Base-by-base conservation (phyloP, 2,888 invertebrate genomes). In the Calephelis perditalis region DNA sequence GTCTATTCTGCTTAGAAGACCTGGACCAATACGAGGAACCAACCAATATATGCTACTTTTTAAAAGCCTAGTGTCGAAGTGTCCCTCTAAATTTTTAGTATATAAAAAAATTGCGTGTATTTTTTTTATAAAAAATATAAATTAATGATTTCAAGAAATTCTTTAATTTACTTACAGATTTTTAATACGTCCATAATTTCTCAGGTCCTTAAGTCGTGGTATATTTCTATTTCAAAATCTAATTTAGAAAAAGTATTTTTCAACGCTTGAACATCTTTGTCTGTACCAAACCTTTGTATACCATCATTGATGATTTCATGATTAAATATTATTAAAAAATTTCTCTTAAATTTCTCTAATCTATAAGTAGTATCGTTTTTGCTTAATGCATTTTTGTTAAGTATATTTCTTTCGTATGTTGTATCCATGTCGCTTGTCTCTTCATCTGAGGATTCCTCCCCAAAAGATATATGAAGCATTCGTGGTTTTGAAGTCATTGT, bases 321-420 rank as follows among this genome's bases (percentile, higher is more conserved):
- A 69, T 84, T 83, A 49, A 84, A 79, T 58, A 84, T 81, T 7
- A 84, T 63, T 44, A 84, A 57, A 7, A 69, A 72, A 58, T 84
- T 77, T 62, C 79, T 80, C 10, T 76, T 70, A 71, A 80, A 84
- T 1, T 61, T 78, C 63, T 84, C 83, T 56, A 84, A 64, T 70
- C 79, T 73, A 56, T 84, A 84, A 0, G 84, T 82, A 0, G 63
- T 43, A 0, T 79, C 77, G 10, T 73, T 57, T 64, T 75, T 78
- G 0, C 71, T 47, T 58, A 84, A 64, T 0, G 82, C 79, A 65
- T 67, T 69, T 15, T 43, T 67, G 36, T 71, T 73, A 35, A 52
- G 26, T 11, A 54, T 35, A 54, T 54, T 54, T 54, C 11, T 54
- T 11, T 54, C 35, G 5, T 40, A 40, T 5, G 11, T 11, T 11